A percentile compares a stretch with the other conserved stretches of the same genome.
Conservation (phyloP, 2,888 invertebrate species). For the Vesta saturnalis region DNA sequence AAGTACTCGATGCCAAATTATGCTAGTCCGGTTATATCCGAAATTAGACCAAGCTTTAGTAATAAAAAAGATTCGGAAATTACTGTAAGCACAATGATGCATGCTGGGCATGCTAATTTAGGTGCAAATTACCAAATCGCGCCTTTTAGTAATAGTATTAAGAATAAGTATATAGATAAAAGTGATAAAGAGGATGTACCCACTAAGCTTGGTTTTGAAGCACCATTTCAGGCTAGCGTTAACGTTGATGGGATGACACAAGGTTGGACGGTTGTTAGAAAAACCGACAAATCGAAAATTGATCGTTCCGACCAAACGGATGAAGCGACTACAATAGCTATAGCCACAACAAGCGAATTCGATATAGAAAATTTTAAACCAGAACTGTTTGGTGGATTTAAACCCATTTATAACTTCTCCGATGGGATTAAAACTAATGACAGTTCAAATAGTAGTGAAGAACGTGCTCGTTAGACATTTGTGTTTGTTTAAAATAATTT, state of each 20-base stretch:
- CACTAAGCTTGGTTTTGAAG: constrained; percentile 70
- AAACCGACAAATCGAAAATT: constrained; percentile 50
- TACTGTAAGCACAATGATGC: constrained; percentile 61
- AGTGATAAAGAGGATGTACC: constrained; percentile 45
- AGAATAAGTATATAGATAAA: constrained; percentile 28
- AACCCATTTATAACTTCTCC: constrained; percentile 69
- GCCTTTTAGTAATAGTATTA: not conserved
- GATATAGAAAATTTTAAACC: constrained; percentile 75
- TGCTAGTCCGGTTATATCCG: constrained; percentile 63
- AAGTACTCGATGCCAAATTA: constrained; percentile 64
- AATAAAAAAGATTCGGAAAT: constrained; percentile 53
- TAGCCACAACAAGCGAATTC: constrained; percentile 64
- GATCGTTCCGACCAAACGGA: constrained; percentile 43
- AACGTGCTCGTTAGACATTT: constrained; percentile 11
- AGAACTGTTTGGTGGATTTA: constrained; percentile 74
- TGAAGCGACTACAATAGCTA: constrained; percentile 54
- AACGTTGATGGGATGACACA: constrained; percentile 68
- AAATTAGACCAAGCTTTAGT: constrained; percentile 58
- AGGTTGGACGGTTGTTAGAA: constrained; percentile 71
- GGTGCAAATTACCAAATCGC: not conserved
- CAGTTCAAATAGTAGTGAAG: not conserved
- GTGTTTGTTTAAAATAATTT: too few species aligned
- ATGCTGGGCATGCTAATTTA: constrained; percentile 52
- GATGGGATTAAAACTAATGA: constrained; percentile 39
- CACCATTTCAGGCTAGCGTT: constrained; percentile 74